A percentile compares a stretch with the other conserved stretches of the same genome.
Evolutionary conservation across 2,888 invertebrate genomes (phyloP).

Genomic region (Amphiduros pacificus): DNA sequence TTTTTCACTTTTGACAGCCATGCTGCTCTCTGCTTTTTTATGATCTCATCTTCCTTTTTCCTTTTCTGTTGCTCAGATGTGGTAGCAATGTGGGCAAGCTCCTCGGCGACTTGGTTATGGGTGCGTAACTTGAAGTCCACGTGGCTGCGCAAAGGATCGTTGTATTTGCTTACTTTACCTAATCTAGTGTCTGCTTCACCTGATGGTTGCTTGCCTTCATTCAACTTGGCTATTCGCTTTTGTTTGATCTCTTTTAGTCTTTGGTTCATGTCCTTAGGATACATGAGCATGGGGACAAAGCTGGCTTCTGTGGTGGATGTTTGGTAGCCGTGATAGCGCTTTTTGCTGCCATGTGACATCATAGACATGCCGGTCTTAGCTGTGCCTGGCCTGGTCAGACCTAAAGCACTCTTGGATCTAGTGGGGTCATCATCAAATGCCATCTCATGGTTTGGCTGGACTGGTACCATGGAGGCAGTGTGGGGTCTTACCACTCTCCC

Average conservation of each 20-base stretch:
- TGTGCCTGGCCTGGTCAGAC: constrained; percentile 4
- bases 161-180: constrained; percentile 41
- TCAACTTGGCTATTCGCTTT: background rate
- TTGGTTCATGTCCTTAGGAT: constrained; percentile 44
- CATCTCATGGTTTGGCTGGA: background rate
- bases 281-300: constrained; percentile 55
- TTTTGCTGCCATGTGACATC: constrained; percentile 24
- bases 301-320: constrained; percentile 38
- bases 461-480: constrained; percentile 20
- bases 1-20: constrained; percentile 50
- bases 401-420: constrained; percentile 22
- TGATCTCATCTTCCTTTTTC: constrained; percentile 36
- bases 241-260: constrained; percentile 29
- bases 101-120: constrained; percentile 37
- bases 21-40: constrained; percentile 41
- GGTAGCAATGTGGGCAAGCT: background rate
- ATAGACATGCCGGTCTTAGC: constrained; percentile 23
- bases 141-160: constrained; percentile 50
- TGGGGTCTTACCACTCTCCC: constrained; percentile 47
- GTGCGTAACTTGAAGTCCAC: constrained; percentile 51
- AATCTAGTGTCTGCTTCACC: constrained; percentile 19
- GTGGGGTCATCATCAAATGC: too few species aligned
- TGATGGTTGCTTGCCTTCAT: constrained; percentile 30
- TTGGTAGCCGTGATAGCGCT: constrained; percentile 29
- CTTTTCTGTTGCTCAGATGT: background rate